These are phyloP conservation scores for Drosophila siamana DNA, from an alignment of 2,888 invertebrate genomes.

Conservation along the genomic window DNA sequence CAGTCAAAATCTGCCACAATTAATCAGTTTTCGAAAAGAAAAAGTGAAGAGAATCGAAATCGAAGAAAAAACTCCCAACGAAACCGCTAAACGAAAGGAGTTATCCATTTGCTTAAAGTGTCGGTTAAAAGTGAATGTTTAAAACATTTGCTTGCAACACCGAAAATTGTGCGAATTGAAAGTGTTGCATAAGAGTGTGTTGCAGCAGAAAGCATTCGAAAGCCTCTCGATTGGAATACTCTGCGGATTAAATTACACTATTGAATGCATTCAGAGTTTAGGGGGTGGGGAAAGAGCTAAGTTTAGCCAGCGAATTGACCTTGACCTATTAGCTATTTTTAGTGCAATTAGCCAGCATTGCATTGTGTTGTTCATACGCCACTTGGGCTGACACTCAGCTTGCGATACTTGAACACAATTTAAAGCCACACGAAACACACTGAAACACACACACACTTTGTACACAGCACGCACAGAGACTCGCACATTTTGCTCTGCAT, in stretches of 20 bases:
- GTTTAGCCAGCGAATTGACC: constrained; percentile 66
- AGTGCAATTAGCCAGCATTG: constrained; percentile 28
- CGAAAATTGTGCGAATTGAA: background rate
- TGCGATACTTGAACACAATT: constrained; percentile 22
- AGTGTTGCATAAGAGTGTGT: constrained; percentile 38
- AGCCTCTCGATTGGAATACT: background rate
- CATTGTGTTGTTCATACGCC: constrained; percentile 35
- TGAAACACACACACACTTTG: constrained; percentile 4
- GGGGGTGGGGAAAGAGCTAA: constrained; percentile 6
- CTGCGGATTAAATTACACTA: constrained; percentile 21
- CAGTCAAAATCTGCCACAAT: constrained; percentile 6
- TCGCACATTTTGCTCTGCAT: constrained; percentile 45
- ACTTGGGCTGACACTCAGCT: constrained; percentile 14
- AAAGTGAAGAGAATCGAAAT: background rate
- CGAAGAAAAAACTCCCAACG: constrained; percentile 3
- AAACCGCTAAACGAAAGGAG: constrained; percentile 11
- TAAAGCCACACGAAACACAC: constrained; percentile 34
- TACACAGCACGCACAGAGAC: constrained; percentile 4
- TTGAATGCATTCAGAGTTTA: constrained; percentile 1
- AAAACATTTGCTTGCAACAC: background rate
- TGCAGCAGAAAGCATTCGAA: background rate
- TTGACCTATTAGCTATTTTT: constrained; percentile 79
- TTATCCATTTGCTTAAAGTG: constrained; percentile 24
- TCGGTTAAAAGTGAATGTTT: background rate
- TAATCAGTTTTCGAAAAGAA: constrained; percentile 8